These are phyloP conservation scores for Xanthia togata DNA, from an alignment of 2,888 invertebrate genomes.

Conservation along the genomic window DNA sequence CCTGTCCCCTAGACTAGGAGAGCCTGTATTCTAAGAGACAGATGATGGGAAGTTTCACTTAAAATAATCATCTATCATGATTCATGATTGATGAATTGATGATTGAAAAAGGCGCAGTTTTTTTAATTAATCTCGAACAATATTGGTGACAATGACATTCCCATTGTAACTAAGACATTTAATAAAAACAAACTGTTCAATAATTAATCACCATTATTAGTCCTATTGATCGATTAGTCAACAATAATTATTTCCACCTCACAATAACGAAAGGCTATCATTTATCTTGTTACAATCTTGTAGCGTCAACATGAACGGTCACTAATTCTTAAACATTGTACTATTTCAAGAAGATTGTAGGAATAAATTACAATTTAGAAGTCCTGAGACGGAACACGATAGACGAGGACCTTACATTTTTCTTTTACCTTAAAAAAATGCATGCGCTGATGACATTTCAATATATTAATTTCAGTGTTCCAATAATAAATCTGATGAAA, in stretches of 20 bases:
- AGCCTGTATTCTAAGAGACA: too few relatives aligned
- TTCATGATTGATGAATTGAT: too few relatives aligned
- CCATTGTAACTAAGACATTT: constrained; percentile 7
- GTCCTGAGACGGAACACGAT: background rate
- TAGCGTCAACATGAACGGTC: constrained; percentile 7
- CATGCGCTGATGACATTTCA: background rate
- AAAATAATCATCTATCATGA: background rate
- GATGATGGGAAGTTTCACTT: background rate
- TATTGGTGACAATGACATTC: constrained; percentile 2
- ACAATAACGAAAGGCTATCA: constrained; percentile 28
- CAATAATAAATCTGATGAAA: too few relatives aligned
- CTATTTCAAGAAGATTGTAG: constrained; percentile 4
- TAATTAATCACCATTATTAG: constrained; percentile 31
- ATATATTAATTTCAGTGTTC: background rate
- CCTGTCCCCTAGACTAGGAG: too few relatives aligned
- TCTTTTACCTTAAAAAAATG: background rate
- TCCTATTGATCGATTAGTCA: constrained; percentile 17
- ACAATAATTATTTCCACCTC: constrained; percentile 24
- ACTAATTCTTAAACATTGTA: constrained; percentile 14
- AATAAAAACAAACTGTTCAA: constrained; percentile 15
- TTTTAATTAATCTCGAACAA: background rate
- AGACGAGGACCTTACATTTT: background rate
- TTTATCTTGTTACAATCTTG: constrained; percentile 34
- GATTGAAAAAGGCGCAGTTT: too few relatives aligned
- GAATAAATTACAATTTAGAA: background rate